Base-by-base conservation (phyloP, 2,888 invertebrate genomes). In the Sesia bembeciformis region DNA sequence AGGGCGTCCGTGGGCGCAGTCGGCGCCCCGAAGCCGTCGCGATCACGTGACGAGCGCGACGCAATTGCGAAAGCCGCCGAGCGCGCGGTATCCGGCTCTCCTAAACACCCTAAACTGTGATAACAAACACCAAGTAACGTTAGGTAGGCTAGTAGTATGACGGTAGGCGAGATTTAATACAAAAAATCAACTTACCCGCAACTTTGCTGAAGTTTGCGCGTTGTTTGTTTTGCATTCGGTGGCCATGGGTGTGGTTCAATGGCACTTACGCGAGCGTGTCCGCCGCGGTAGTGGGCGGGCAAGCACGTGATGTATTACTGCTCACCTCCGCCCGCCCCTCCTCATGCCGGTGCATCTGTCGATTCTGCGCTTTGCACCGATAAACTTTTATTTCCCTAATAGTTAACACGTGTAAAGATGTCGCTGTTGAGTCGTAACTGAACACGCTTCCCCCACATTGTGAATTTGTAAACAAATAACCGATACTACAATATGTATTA, bases 1-100 rank as follows among this genome's bases (percentile, higher is more conserved):
- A 73, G 75, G 73, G 80, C 76, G 81, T 78, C 76, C 64, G 67
- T 69, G 74, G 76, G 73, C 78, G 80, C 76, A 78, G 74, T 72
- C 79, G 78, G 73, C 70, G 79, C 75, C 73, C 72, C 61, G 63
- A 62, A 70, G 70, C 65, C 71, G 71, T 65, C 72, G 71, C 72
- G 70, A 66, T 66, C 62, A 63, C 64, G 62, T 56, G 62, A 56
- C 60, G 57, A 56, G 60, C 64, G 62, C 38, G 8, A 40, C 50
- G 42, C 5, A 5, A 1, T 42, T 42, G 42, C 7, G 23, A 23
- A 23, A 23, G 23, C 23, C 23, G 23, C 23, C 42, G 42, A 42
- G 5, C 42, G 56, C 56, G 54, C 56, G 58, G 39, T 52, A 52
- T 49, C 54, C 56, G 54, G 54, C 49, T 58, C 52, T 54, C 5